Base-by-base conservation (phyloP, 92 coral and sea anemone genomes). In the Actinostola sp. region DNA sequence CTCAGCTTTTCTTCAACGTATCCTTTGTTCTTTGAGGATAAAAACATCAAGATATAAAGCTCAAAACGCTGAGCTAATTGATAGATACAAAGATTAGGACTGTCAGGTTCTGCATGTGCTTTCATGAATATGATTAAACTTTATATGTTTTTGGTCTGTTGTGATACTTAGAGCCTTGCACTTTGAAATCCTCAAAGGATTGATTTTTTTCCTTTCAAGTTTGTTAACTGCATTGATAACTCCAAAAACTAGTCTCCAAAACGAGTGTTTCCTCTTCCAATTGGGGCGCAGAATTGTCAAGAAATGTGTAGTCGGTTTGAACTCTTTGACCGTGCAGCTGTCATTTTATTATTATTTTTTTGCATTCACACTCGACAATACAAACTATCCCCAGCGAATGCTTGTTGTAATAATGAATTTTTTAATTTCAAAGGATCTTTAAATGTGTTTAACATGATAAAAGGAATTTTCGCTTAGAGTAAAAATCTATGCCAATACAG, bases 381-480 rank as follows among this genome's bases (percentile, higher is more conserved):
- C 32, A 53, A 68, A 33, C 19, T 27, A 51, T 38, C 61, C 29
- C 49, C 2, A 68, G 36, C 59, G 39, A 52, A 51, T 49, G 30
- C 74, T 19, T 16, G 51, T 50, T 50, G n/a, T 19, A 51, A 50
- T 51, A 45, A 45, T 49, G 48, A 48, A 66, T 66, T 66, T 57
- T 57, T 57, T 11, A 57, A 30, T 57, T 57, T 57, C 63, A 57
- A 57, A 27, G 21, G 63, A 57, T 29, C 38, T 38, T 13, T 57
- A 57, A 57, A 57, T 51, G 63, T 68, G 58, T 68, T 62, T 68
- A 52, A 68, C 52, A 41, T 51, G 35, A 12, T 19, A 30, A 52
- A 33, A 68, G 9, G 42, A 23, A 15, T 52, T 52, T 16, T 68
- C 19, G 27, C 7, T 17, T 5, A 27, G 4, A 19, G 20, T 9